phyloP scores from a whole-genome alignment of 2,797 vertebrate species.

The Ibycter americanus region DNA sequence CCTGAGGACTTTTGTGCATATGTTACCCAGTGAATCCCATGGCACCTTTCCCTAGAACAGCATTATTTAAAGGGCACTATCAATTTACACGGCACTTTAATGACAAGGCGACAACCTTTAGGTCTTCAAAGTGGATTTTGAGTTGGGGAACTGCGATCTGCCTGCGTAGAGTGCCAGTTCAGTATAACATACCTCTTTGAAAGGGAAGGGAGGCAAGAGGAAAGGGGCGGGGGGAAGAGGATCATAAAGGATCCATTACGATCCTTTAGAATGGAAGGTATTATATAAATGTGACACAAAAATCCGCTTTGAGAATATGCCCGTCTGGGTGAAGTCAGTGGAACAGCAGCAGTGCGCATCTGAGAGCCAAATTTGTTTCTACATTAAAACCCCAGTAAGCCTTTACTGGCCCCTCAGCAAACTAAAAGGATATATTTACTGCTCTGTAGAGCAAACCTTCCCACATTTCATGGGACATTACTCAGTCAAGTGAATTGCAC shows the following conservation, averaged over 20 bases:
- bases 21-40: neutral
- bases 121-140: neutral
- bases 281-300: neutral
- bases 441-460: neutral
- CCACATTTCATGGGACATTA: neutral
- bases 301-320: neutral
- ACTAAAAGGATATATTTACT: neutral
- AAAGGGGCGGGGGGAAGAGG: neutral
- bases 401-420: neutral
- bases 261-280: neutral
- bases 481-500: neutral
- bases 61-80: neutral
- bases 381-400: neutral
- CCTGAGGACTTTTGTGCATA: neutral
- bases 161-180: neutral
- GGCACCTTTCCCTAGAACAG: neutral
- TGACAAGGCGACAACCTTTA: neutral
- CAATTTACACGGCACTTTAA: neutral
- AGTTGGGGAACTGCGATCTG: neutral
- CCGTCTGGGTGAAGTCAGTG: neutral
- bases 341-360: neutral
- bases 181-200: neutral
- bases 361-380: neutral
- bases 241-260: neutral
- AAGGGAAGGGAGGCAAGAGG: neutral